These are phyloP conservation scores for Spodoptera picta DNA, from an alignment of 2,888 invertebrate genomes.

Conservation along the genomic window DNA sequence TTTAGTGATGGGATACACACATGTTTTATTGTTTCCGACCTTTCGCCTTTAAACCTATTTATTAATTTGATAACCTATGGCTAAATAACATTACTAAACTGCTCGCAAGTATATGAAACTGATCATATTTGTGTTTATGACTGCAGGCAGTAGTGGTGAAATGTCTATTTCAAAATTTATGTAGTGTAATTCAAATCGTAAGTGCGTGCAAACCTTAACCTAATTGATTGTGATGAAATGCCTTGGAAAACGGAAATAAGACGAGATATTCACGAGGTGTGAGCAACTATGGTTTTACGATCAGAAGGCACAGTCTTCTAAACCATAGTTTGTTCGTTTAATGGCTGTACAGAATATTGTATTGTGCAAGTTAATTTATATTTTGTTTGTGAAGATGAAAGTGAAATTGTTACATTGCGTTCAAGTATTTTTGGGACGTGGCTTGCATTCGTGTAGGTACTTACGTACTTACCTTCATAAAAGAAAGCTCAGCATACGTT, in stretches of 20 bases:
- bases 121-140: constrained; percentile 12
- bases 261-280: not conserved
- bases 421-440: constrained; percentile 63
- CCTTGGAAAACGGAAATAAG: constrained; percentile 21
- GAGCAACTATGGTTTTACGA: constrained; percentile 10
- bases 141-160: constrained; percentile 9
- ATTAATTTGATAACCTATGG: not conserved
- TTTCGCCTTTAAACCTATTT: not conserved
- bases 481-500: constrained; percentile 60
- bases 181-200: constrained; percentile 17
- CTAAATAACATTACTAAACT: constrained; percentile 6
- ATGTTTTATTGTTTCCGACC: not conserved
- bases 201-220: constrained; percentile 20
- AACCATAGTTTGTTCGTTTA: constrained; percentile 3
- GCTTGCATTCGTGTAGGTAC: constrained; percentile 66
- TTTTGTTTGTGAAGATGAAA: constrained; percentile 69
- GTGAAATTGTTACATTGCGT: constrained; percentile 66
- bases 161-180: constrained; percentile 31
- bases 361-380: constrained; percentile 58
- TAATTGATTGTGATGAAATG: constrained; percentile 28
- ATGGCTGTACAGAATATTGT: constrained; percentile 5
- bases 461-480: constrained; percentile 60
- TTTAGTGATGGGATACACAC: too few species aligned
- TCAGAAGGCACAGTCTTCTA: not conserved
- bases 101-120: constrained; percentile 1